A percentile compares a stretch with the other conserved stretches of the same genome.
Evolutionary conservation across 92 coral and sea anemone species (phyloP).

Genomic region (Actinernus sp.): DNA sequence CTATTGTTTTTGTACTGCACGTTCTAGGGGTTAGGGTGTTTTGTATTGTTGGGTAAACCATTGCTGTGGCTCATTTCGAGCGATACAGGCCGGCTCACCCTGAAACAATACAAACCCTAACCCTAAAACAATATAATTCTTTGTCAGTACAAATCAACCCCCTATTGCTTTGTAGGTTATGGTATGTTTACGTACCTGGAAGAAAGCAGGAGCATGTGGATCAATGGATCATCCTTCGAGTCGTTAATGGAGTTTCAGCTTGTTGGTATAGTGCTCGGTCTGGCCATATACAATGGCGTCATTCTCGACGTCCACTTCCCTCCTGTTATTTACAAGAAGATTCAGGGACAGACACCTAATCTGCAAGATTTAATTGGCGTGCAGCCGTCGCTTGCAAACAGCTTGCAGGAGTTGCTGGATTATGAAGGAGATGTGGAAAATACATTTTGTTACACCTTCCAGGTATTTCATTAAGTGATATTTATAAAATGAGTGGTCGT

Average conservation of each 20-base stretch:
- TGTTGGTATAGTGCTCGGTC: conserved; percentile 88
- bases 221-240: conserved; percentile 89
- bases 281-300: conserved; percentile 96
- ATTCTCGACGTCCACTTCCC: conserved; percentile 96
- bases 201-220: conserved; percentile 85
- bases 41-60: too few species aligned
- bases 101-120: too few species aligned
- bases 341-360: conserved; percentile 71
- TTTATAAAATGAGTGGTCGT: too few species aligned
- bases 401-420: conserved; percentile 76
- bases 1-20: too few species aligned
- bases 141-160: too few species aligned
- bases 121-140: too few species aligned
- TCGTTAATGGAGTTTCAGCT: conserved; percentile 88
- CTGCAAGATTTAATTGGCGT: conserved; percentile 74
- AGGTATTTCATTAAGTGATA: too few species aligned
- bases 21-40: too few species aligned
- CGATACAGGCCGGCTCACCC: too few species aligned
- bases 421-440: conserved; percentile 94
- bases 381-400: conserved; percentile 87
- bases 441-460: conserved; percentile 91
- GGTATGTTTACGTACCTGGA: conserved; percentile 92
- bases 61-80: too few species aligned
- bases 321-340: conserved; percentile 92
- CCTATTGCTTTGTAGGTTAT: too few species aligned